Evolutionary conservation across 2,888 invertebrate genomes (phyloP), one percentile per base, ranked within the genome.

Genomic region (Sarcophaga variegata): DNA sequence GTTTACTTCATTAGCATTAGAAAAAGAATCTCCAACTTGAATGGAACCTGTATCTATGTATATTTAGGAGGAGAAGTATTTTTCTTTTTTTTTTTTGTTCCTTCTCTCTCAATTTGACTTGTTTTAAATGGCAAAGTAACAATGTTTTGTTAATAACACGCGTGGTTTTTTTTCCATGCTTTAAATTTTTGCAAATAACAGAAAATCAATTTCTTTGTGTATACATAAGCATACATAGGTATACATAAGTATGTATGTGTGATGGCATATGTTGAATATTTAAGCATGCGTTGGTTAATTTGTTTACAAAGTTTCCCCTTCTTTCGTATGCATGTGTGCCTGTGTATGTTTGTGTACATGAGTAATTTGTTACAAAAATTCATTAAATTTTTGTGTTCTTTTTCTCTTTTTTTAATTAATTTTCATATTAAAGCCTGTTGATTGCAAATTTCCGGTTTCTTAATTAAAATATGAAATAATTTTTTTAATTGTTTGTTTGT

Each of bases 401-500:
- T n/a, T 14, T 27, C 47, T 49, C n/a, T 49, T 47, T 10, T 27
- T 37, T 37, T 17, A 62, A 10, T 75, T 69, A 27, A 75, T 70
- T 64, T n/a, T 47, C 22, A 25, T 62, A 64, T 86, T 76, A 67
- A 67, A 79, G 77, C 47, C 67, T 74, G 74, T 12, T 86, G 83
- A 83, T 86, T 80, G 83, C 77, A 72, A 86, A 86, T 86, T 83
- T 86, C 86, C 86, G 83, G 83, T 77, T 69, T 81, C 64, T 72
- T 86, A 83, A 86, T 86, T 77, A 78, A 86, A 83, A 86, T 86
- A 27, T 80, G 60, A 71, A 85, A 62, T 69, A 45, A 37, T 8
- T 37, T 37, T 37, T 37, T 37, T 37, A 37, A 37, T 37, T 2
- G 37, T 37, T 37, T 37, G 37, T 6, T 37, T 6, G 6, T 3